Evolutionary conservation across 2,888 invertebrate species (phyloP).

Genomic region (Ormyrus thymus): DNA sequence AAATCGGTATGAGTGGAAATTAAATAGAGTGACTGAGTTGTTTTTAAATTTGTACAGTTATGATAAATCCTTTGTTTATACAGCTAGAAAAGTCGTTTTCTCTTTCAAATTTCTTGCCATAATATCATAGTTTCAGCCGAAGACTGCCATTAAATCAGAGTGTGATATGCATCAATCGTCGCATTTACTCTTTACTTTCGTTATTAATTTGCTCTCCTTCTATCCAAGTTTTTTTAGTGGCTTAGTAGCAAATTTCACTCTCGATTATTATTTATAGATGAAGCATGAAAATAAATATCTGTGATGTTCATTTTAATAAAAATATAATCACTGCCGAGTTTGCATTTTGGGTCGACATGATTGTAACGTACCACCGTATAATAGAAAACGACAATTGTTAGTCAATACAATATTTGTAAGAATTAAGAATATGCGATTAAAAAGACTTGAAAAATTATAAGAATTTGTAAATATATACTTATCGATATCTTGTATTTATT

Average conservation of each 20-base stretch:
- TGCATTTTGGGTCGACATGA: neutral
- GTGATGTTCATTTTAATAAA: conserved; percentile 31
- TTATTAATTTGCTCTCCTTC: conserved; percentile 8
- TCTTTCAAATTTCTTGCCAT: conserved; percentile 40
- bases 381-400: conserved; percentile 42
- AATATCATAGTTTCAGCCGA: conserved; percentile 25
- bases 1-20: conserved; percentile 20
- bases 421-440: conserved; percentile 15
- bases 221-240: neutral
- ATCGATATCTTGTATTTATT: conserved; percentile 47
- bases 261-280: neutral
- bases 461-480: conserved; percentile 49
- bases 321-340: conserved; percentile 18
- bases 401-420: conserved; percentile 32
- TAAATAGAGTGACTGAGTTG: conserved; percentile 21
- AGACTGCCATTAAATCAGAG: conserved; percentile 47
- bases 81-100: conserved; percentile 25
- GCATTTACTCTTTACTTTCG: neutral
- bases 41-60: conserved; percentile 39
- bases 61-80: conserved; percentile 17
- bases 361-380: neutral
- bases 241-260: neutral
- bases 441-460: conserved; percentile 42
- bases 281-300: neutral
- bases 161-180: conserved; percentile 18